These are phyloP conservation scores for Conger conger DNA, from an alignment of 2,113 vertebrate species.

Conservation along the genomic window DNA sequence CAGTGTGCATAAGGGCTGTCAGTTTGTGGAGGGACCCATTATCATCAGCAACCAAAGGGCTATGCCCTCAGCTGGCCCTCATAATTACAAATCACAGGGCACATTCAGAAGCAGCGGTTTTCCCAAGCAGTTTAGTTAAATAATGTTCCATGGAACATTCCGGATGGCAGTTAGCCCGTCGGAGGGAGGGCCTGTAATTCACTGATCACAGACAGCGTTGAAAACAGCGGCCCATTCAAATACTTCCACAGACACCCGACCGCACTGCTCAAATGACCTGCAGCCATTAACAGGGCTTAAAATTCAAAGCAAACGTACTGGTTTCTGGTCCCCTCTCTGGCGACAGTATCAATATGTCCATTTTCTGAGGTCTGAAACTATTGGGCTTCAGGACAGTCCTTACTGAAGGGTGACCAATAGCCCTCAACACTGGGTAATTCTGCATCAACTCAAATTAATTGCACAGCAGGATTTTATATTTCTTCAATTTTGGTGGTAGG, in stretches of 20 bases:
- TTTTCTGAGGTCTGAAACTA: not conserved
- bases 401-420: not conserved
- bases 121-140: not conserved
- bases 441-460: too few relatives aligned
- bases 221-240: not conserved
- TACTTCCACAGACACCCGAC: not conserved
- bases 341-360: not conserved
- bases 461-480: too few relatives aligned
- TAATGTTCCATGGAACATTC: not conserved
- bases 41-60: not conserved
- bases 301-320: not conserved
- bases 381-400: not conserved
- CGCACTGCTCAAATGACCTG: not conserved
- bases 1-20: not conserved
- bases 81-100: slow-evolving; percentile 28
- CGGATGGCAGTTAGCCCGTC: not conserved
- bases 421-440: too few relatives aligned
- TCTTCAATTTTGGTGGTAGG: too few relatives aligned
- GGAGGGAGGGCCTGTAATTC: not conserved
- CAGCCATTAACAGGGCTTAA: not conserved
- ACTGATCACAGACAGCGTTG: not conserved
- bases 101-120: slow-evolving; percentile 2
- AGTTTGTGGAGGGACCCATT: not conserved
- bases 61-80: not conserved
- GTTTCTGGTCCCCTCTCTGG: not conserved